Percentiles rank a stretch among this genome's conserved stretches.
These are phyloP conservation scores for Cheilosia grossa DNA, from an alignment of 2,888 invertebrate genomes.

Conservation along the genomic window DNA sequence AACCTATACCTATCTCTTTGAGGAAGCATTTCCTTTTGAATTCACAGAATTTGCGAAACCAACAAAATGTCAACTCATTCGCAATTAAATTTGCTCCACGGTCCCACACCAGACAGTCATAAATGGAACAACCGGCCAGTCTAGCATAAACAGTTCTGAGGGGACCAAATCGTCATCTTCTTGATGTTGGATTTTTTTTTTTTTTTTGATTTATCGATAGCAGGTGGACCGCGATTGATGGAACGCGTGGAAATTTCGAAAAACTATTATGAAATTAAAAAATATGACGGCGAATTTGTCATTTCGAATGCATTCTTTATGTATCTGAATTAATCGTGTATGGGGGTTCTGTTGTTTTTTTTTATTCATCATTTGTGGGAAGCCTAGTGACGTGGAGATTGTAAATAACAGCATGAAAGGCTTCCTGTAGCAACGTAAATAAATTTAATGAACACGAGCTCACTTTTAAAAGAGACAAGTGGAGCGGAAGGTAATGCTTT, in stretches of 20 bases:
- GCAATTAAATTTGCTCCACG: conserved; percentile 22
- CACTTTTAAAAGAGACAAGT: conserved; percentile 7
- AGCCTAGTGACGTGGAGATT: conserved; percentile 1
- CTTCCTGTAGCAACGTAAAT: conserved; percentile 15
- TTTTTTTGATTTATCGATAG: conserved; percentile 66
- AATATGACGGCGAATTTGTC: conserved; percentile 7
- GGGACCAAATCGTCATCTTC: conserved; percentile 47
- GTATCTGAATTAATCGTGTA: background rate
- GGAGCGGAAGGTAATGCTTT: conserved; percentile 38
- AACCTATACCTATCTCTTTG: background rate
- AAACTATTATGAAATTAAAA: conserved; percentile 70
- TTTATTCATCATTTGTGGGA: conserved; percentile 43
- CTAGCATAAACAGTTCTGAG: background rate
- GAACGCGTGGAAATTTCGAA: conserved; percentile 60
- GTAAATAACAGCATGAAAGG: conserved; percentile 53
- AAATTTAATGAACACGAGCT: conserved; percentile 51
- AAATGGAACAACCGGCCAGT: background rate
- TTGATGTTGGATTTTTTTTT: conserved; percentile 17
- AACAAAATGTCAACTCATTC: conserved; percentile 25
- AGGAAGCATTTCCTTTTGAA: conserved; percentile 30
- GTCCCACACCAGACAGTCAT: background rate
- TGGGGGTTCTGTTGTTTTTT: background rate
- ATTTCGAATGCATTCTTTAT: conserved; percentile 35
- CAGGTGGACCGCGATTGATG: conserved; percentile 69
- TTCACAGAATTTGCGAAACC: conserved; percentile 29